A percentile compares a stretch with the other conserved stretches of the same genome.
Conservation (phyloP, 1,140 invertebrate species). For the Carposina sasakii region DNA sequence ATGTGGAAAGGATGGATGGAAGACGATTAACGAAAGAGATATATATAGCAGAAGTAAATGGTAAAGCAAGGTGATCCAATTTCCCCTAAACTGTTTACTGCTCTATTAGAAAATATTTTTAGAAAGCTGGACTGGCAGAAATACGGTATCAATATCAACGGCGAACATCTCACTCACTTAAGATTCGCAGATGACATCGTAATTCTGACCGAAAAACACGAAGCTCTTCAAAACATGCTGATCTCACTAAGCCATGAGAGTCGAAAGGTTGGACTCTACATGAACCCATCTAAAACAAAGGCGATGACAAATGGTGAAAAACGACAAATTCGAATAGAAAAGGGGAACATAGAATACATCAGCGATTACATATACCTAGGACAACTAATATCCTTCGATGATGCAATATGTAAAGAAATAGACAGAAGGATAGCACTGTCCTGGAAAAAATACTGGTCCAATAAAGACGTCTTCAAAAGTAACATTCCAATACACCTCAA, state of each 20-base stretch:
- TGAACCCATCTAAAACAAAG: neutral
- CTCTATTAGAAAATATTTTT: conserved; percentile 2
- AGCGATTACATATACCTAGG: neutral
- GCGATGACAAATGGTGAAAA: neutral
- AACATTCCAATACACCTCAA: neutral
- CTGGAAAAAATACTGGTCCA: neutral
- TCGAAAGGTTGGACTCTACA: neutral
- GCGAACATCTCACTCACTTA: conserved; percentile 3
- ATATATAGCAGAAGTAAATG: too few species aligned
- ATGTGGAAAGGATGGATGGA: too few species aligned
- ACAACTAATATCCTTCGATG: neutral
- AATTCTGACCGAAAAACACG: neutral
- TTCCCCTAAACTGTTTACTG: conserved; percentile 4
- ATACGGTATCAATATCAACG: conserved; percentile 3
- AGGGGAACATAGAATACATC: neutral
- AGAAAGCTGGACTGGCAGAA: conserved; percentile 8
- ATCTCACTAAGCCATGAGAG: neutral
- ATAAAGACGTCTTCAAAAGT: neutral
- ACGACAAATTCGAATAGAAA: neutral
- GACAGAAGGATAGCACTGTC: neutral
- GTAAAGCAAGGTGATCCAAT: conserved; percentile 5
- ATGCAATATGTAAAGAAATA: neutral
- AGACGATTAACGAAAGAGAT: too few species aligned
- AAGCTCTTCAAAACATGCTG: neutral
- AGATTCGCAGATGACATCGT: conserved; percentile 7